Conservation (phyloP, 37 sponge, comb jelly and placozoan species). For the Tethya wilhelma region DNA sequence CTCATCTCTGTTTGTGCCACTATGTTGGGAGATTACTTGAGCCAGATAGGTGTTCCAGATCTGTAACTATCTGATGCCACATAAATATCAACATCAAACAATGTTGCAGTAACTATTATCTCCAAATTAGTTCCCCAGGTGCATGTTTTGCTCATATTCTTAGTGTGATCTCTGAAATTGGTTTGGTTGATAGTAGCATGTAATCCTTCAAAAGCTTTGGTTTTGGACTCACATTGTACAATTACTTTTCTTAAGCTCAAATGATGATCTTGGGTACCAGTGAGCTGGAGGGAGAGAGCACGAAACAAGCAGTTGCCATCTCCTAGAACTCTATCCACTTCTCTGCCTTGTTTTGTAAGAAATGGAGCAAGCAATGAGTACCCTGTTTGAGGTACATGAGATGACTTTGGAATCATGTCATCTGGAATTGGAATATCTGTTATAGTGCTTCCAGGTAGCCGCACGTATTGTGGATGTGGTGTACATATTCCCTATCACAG, state of each 20-base stretch:
- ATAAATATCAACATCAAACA: conserved; percentile 15
- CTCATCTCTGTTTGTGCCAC: neutral
- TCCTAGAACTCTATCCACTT: neutral
- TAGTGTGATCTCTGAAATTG: neutral
- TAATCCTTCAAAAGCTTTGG: neutral
- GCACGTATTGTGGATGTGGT: neutral
- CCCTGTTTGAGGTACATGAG: conserved; percentile 1
- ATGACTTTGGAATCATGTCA: conserved; percentile 4
- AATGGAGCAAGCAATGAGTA: conserved; percentile 7
- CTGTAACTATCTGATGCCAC: conserved; percentile 22
- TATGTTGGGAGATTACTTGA: conserved; percentile 6
- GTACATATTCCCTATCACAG: conserved; percentile 4
- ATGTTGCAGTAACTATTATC: conserved; percentile 9
- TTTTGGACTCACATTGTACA: neutral
- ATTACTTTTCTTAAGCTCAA: conserved; percentile 2
- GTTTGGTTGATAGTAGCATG: conserved; percentile 8
- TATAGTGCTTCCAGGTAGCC: conserved; percentile 7
- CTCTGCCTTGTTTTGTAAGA: conserved; percentile 16
- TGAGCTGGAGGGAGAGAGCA: conserved; percentile 6
- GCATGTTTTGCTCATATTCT: conserved; percentile 17
- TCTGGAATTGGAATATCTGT: conserved; percentile 25
- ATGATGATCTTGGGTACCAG: conserved; percentile 14
- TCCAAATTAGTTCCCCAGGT: conserved; percentile 21
- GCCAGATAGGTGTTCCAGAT: neutral
- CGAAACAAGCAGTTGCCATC: conserved; percentile 29